Evolutionary conservation across 2,888 invertebrate genomes (phyloP), one percentile per base, ranked within the genome.

Genomic region (Amphiduros pacificus): DNA sequence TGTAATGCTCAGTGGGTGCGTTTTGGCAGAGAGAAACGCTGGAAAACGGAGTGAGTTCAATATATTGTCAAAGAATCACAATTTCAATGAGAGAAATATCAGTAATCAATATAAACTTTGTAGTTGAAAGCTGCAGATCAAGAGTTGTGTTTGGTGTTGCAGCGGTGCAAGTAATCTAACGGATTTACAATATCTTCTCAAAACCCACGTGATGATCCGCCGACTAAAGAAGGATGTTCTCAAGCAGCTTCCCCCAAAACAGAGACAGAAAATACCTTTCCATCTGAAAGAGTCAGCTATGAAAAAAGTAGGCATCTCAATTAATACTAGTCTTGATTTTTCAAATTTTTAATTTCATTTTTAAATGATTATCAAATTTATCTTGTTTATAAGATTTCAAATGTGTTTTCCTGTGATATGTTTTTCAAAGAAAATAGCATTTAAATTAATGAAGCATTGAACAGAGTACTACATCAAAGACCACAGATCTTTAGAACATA

Each of bases 121-220:
- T n/a, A n/a, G n/a, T n/a, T n/a, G n/a, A n/a, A n/a, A n/a, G n/a
- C n/a, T n/a, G n/a, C n/a, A 9, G 17, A 36, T 36, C 17, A 17
- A 36, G 9, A 9, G 36, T 36, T 9, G 11, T 11, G 36, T 36
- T 36, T 36, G 11, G 36, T 36, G 36, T 44, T 44, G 36, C 59
- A 79, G 79, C 71, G 79, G 79, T 28, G 77, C 78, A 4, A 77
- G 75, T 67, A 78, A 80, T 55, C 64, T 79, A 44, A 73, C 75
- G 53, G 79, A 80, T 52, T 69, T 80, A 9, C 77, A 79, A 64
- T 59, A 65, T 41, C 70, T 68, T 36, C 60, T 80, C 57, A 63
- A 61, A 4, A 57, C 63, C 2, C 54, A 63, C 28, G 53, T 76
- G 62, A 79, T 80, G 78, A 78, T 80, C 24, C 70, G 79, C 5